Evolutionary conservation across 2,888 invertebrate genomes (phyloP), one percentile per base, ranked within the genome.

Genomic region (Microplitis deprimator): DNA sequence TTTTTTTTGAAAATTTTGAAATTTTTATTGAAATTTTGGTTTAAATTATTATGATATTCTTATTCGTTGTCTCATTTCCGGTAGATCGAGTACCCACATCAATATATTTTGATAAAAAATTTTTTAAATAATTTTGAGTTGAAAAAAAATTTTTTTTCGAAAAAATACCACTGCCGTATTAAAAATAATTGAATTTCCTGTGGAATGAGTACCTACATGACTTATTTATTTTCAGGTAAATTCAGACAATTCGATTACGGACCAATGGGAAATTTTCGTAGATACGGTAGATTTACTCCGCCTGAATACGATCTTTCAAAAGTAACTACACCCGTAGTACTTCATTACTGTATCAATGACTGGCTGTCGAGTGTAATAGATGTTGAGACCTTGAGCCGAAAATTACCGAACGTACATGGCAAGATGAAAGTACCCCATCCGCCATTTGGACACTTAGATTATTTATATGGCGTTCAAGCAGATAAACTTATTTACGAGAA

Each of bases 271-370:
- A 95, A 95, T 86, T 86, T 91, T 59, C 85, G 88, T 82, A 88
- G 83, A 6, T 95, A 95, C 83, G 91, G 93, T 1, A 88, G 87
- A 20, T 76, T 85, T 0, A 87, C 79, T 0, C 94, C 94, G 0
- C 94, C 94, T 0, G 84, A 85, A 0, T 95, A 94, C 82, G 89
- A 93, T 79, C 87, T 94, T 1, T 86, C 89, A 4, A 92, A 90
- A 82, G 89, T 94, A 3, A 92, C 90, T 0, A 89, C 92, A 5
- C 94, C 94, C 17, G 92, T 94, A 0, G 93, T 93, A 77, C 85
- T 95, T 0, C 93, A 94, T 84, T 94, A 93, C 85, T 92, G 93
- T 0, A 90, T 91, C 10, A 92, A 91, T 59, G 95, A 96, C 86
- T 94, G 93, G 89, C 85, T 95, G 76, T 92, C 95, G 0, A 88